Evolutionary conservation across 2,888 invertebrate species (phyloP).

Genomic region (Scaptomyza caliginosa): DNA sequence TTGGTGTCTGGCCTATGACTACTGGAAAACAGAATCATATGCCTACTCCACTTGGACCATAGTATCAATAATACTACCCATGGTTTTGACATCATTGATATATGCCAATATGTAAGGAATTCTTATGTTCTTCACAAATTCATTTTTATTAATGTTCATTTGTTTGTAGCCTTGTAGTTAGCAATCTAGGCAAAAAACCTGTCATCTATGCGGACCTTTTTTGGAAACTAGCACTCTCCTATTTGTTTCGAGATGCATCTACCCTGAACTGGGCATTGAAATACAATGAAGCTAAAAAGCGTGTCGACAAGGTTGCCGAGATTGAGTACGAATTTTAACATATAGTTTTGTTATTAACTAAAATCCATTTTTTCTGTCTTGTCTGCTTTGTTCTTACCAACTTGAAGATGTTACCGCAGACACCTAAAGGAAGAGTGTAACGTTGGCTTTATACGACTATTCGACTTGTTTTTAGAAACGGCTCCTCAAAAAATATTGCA

Average conservation of each 20-base stretch:
- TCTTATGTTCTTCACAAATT: neutral
- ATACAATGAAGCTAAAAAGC: conserved; percentile 38
- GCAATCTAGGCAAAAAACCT: conserved; percentile 23
- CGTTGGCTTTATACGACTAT: conserved; percentile 63
- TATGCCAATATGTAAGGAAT: conserved; percentile 52
- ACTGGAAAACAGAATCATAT: conserved; percentile 32
- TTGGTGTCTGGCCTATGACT: conserved; percentile 53
- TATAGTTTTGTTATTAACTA: neutral
- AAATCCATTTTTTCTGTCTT: neutral
- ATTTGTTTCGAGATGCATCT: conserved; percentile 60
- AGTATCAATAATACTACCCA: conserved; percentile 50
- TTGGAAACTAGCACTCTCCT: conserved; percentile 49
- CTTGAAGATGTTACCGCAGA: conserved; percentile 48
- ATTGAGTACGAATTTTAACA: conserved; percentile 39
- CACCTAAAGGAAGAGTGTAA: conserved; percentile 61
- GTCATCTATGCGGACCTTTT: conserved; percentile 26
- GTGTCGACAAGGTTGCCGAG: conserved; percentile 37
- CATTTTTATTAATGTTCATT: neutral
- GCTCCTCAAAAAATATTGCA: conserved; percentile 64
- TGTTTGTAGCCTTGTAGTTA: conserved; percentile 38
- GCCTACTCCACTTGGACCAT: conserved; percentile 59
- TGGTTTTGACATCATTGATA: conserved; percentile 57
- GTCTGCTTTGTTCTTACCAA: neutral
- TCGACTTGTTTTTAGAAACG: conserved; percentile 60
- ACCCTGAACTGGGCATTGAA: conserved; percentile 47